phyloP scores from a whole-genome alignment of 2,797 vertebrate genomes.

The Chaunax sp. region DNA sequence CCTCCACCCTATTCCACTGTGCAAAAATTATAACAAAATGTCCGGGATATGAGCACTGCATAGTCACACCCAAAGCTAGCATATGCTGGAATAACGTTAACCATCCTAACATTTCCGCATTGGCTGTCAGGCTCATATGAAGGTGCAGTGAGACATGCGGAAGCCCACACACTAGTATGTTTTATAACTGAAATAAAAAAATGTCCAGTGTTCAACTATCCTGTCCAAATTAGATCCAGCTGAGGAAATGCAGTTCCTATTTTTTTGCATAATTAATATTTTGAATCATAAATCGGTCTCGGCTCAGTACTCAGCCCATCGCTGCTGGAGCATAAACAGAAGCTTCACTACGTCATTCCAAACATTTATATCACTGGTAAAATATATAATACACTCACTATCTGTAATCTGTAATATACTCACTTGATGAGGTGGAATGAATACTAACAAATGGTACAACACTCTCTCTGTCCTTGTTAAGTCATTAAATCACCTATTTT shows the following conservation, averaged over 20 bases:
- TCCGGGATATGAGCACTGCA: too few species aligned
- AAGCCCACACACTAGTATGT: not conserved
- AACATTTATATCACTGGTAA: conserved; percentile 29
- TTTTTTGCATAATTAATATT: conserved; percentile 49
- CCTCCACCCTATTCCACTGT: too few species aligned
- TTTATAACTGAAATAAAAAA: conserved; percentile 54
- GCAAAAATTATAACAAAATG: too few species aligned
- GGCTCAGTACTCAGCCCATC: conserved; percentile 10
- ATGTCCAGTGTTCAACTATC: conserved; percentile 36
- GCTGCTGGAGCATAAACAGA: not conserved
- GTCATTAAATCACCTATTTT: not conserved
- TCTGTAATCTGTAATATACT: not conserved
- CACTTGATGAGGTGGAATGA: conserved; percentile 2
- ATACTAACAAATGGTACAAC: too few species aligned
- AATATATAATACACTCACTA: too few species aligned
- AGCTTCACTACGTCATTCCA: conserved; percentile 7
- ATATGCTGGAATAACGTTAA: too few species aligned
- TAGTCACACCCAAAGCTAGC: too few species aligned
- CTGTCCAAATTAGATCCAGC: conserved; percentile 10
- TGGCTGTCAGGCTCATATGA: conserved; percentile 8
- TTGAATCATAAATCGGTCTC: conserved; percentile 28
- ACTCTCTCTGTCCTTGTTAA: too few species aligned
- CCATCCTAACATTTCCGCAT: too few species aligned
- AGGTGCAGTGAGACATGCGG: conserved; percentile 17
- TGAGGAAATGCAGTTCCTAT: conserved; percentile 8